A percentile compares a stretch with the other conserved stretches of the same genome.
These are phyloP conservation scores for Scartelaos histophorus DNA, from an alignment of 2,113 vertebrate genomes.

Conservation along the genomic window DNA sequence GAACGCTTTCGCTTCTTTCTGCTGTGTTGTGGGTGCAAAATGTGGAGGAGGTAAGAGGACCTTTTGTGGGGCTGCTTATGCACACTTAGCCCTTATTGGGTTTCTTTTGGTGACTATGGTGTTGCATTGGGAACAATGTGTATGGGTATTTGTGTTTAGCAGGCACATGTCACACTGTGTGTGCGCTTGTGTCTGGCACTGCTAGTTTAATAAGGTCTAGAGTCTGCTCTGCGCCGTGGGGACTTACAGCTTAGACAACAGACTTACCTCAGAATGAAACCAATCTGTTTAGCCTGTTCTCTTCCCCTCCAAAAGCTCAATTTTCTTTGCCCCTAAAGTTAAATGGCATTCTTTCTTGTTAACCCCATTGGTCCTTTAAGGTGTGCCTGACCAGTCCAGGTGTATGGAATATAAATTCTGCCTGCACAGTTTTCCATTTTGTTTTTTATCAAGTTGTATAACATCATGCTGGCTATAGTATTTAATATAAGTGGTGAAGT, in stretches of 20 bases:
- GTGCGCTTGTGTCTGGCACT: slow-evolving; percentile 58
- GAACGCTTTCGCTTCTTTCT: slow-evolving; percentile 59
- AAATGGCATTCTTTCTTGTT: slow-evolving; percentile 73
- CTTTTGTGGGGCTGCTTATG: slow-evolving; percentile 33
- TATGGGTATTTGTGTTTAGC: slow-evolving; percentile 60
- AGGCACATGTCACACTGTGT: slow-evolving; percentile 58
- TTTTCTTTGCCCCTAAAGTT: slow-evolving; percentile 74
- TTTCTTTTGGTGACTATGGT: slow-evolving; percentile 5
- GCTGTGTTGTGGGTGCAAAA: slow-evolving; percentile 72
- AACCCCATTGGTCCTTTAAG: slow-evolving; percentile 62
- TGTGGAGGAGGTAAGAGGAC: slow-evolving; percentile 69
- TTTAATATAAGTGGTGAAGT: slow-evolving; percentile 59
- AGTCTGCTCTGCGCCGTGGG: slow-evolving; percentile 72
- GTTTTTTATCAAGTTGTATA: slow-evolving; percentile 13
- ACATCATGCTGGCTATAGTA: slow-evolving; percentile 24
- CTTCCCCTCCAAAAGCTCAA: slow-evolving; percentile 67
- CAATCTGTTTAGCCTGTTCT: slow-evolving; percentile 77
- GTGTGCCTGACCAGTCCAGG: slow-evolving; percentile 45
- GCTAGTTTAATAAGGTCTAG: slow-evolving; percentile 76
- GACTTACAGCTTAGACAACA: slow-evolving; percentile 64
- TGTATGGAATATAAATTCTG: background rate
- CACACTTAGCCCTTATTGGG: slow-evolving; percentile 11
- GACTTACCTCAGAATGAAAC: slow-evolving; percentile 78
- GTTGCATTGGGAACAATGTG: slow-evolving; percentile 13
- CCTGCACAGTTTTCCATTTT: background rate